Conservation (phyloP, 2,888 invertebrate genomes). For the Dryocosmus kuriphilus region DNA sequence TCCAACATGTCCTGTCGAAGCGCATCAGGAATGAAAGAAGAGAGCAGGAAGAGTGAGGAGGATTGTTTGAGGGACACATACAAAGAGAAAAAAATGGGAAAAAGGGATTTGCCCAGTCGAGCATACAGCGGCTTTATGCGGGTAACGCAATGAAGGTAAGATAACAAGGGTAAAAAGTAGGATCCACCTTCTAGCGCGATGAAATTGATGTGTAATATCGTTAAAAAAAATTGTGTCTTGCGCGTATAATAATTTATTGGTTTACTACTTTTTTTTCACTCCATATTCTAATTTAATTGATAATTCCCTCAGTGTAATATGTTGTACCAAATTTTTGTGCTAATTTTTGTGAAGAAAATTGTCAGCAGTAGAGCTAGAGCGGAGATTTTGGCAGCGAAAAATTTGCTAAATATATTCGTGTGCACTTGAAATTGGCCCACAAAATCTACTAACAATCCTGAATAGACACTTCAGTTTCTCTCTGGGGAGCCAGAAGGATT, state of each 20-base stretch:
- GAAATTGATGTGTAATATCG: background rate
- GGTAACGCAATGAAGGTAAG: background rate
- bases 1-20: conserved; percentile 14
- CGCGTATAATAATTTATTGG: background rate
- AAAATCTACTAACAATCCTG: conserved; percentile 26
- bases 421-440: conserved; percentile 34
- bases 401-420: conserved; percentile 37
- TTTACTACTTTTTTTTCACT: background rate
- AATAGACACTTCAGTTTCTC: background rate
- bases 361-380: conserved; percentile 5
- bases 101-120: background rate
- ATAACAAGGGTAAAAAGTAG: background rate
- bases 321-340: background rate
- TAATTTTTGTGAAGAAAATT: background rate
- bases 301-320: background rate
- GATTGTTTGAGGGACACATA: background rate
- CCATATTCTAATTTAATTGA: background rate
- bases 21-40: conserved; percentile 3
- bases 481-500: background rate
- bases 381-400: conserved; percentile 33
- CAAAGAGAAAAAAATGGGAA: background rate
- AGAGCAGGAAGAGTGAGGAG: conserved; percentile 12
- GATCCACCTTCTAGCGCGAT: background rate
- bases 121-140: conserved; percentile 8
- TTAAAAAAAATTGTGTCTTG: background rate